A percentile compares a stretch with the other conserved stretches of the same genome.
These are phyloP conservation scores for Hippopotamyrus pictus DNA, from an alignment of 2,797 vertebrate species.

Conservation along the genomic window DNA sequence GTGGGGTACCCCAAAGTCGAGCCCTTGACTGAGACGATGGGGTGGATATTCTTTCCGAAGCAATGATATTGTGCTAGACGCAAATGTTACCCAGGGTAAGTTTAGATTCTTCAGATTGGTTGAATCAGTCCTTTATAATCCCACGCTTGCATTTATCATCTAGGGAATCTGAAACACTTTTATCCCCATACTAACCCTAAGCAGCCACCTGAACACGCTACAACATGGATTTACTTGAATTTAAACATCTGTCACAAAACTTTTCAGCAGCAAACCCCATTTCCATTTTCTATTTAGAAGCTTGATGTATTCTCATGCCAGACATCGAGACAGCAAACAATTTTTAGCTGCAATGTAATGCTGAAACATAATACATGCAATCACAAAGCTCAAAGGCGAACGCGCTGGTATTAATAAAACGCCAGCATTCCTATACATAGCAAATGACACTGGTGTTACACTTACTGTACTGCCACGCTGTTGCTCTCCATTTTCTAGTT, in stretches of 20 bases:
- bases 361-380: constrained; percentile 10
- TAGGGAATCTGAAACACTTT: neutral
- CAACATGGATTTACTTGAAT: neutral
- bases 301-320: neutral
- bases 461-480: neutral
- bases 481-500: neutral
- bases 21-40: neutral
- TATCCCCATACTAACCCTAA: neutral
- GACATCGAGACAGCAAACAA: neutral
- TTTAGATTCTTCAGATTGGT: neutral
- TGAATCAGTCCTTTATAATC: neutral
- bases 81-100: neutral
- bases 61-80: neutral
- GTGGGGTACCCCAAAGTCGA: neutral
- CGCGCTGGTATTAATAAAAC: neutral
- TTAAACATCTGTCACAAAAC: neutral
- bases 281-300: neutral
- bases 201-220: neutral
- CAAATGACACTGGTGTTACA: neutral
- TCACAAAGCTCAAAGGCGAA: neutral
- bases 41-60: neutral
- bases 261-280: neutral
- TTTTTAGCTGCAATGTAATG: neutral
- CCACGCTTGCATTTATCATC: neutral
- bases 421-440: neutral